These are phyloP conservation scores for Junonia oenone DNA, from an alignment of 2,888 invertebrate genomes.

Conservation along the genomic window DNA sequence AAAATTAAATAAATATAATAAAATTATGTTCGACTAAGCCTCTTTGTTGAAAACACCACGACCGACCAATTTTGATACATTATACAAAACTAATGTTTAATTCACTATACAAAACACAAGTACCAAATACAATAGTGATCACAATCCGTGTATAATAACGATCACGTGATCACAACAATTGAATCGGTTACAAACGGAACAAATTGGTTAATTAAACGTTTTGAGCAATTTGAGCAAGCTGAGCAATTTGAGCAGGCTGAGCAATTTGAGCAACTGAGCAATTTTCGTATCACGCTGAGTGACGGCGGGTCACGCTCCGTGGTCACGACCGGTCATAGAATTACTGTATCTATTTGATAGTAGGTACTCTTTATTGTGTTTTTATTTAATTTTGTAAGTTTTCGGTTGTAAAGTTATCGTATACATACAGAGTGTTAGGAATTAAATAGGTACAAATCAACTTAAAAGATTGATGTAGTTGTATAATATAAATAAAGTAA, in stretches of 20 bases:
- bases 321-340: constrained; percentile 30
- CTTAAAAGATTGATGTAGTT: too few relatives aligned
- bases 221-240: constrained; percentile 38
- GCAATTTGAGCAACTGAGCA: constrained; percentile 44
- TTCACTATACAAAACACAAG: neutral
- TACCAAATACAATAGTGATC: constrained; percentile 8
- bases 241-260: constrained; percentile 36
- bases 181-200: constrained; percentile 58
- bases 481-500: too few relatives aligned
- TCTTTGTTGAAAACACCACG: too few relatives aligned
- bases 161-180: constrained; percentile 35
- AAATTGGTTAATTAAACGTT: constrained; percentile 64
- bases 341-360: constrained; percentile 18
- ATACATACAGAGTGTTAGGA: too few relatives aligned
- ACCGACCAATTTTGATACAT: too few relatives aligned
- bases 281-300: constrained; percentile 55
- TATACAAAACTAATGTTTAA: neutral
- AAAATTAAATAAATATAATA: too few relatives aligned
- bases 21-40: too few relatives aligned
- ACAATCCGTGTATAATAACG: neutral
- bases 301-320: constrained; percentile 38
- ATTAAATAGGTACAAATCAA: too few relatives aligned
- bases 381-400: too few relatives aligned
- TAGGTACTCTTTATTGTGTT: too few relatives aligned
- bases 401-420: too few relatives aligned